phyloP scores from a whole-genome alignment of 2,888 invertebrate species.

The Corythucha ciliata region DNA sequence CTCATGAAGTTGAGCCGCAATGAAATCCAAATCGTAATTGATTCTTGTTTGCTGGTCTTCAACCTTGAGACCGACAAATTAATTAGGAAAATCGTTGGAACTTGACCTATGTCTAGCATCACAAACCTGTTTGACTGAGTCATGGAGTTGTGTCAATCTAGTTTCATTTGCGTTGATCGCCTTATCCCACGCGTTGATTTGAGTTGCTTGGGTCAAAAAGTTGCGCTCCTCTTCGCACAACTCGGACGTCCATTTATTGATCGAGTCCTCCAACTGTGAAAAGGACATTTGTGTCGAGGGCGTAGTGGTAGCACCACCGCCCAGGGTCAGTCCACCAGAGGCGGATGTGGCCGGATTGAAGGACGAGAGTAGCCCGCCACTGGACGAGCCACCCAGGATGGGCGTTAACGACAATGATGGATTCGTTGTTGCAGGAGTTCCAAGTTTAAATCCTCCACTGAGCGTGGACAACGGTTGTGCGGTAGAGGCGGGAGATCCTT shows the following conservation, averaged over 20 bases:
- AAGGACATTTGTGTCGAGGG: no score
- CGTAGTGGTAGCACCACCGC: no score
- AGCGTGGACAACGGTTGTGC: no score
- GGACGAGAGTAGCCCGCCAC: no score
- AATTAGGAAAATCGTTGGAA: background rate
- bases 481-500: no score
- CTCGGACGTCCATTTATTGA: conserved; percentile 90
- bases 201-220: conserved; percentile 87
- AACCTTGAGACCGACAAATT: conserved; percentile 22
- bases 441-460: no score
- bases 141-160: conserved; percentile 8
- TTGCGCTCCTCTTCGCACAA: conserved; percentile 86
- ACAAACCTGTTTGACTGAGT: conserved; percentile 20
- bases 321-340: no score
- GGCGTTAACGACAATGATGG: no score
- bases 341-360: no score
- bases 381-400: no score
- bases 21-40: conserved; percentile 89
- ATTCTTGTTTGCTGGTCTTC: conserved; percentile 67
- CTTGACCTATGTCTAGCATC: no score
- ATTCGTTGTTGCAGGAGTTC: no score
- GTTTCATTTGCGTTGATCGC: conserved; percentile 24
- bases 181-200: conserved; percentile 92
- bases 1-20: conserved; percentile 84
- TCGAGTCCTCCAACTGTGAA: conserved; percentile 76